Evolutionary conservation across 2,797 vertebrate genomes (phyloP), one percentile per base, ranked within the genome.

Genomic region (Apogon hyalosoma): DNA sequence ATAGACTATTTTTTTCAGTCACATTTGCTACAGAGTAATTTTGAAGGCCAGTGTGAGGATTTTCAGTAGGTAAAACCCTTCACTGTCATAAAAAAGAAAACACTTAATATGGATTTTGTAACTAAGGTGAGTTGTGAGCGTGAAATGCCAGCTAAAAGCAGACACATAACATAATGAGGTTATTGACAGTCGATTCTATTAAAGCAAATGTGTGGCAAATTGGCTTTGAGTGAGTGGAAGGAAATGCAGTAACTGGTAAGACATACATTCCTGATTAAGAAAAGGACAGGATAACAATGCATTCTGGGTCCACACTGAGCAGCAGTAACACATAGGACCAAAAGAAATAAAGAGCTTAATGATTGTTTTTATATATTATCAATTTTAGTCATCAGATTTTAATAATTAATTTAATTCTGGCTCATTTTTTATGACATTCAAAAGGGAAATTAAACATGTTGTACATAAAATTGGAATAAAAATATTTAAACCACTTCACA

Each of bases 191-290:
- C 42, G 6, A 53, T 76, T 49, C 6, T 28, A 61, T 77, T 68
- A 83, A 55, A 60, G 19, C 13, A 16, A 59, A 46, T 40, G 60
- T 71, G 55, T 65, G 43, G 45, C 19, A 70, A 33, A 76, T 12
- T 64, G 14, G 16, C 12, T 65, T n/a, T 31, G 38, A 69, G 21
- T 67, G 47, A 52, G 18, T 14, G 7, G 19, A 24, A 68, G 63
- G 71, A 85, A 83, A 81, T 70, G 6, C 49, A 46, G 52, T 69
- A 55, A 77, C 46, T 73, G 46, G 54, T 42, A 28, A 11, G 45
- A 24, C 21, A 59, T 53, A 57, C 57, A 24, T 39, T 2, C 21
- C 56, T 36, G 13, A 41, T 72, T 42, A 65, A 47, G 46, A 40
- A 42, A 19, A 48, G 43, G 1, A 4, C 11, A 13, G 33, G 2